A percentile compares a stretch with the other conserved stretches of the same genome.
Conservation (phyloP, 2,113 vertebrate species). For the Tursiops truncatus region DNA sequence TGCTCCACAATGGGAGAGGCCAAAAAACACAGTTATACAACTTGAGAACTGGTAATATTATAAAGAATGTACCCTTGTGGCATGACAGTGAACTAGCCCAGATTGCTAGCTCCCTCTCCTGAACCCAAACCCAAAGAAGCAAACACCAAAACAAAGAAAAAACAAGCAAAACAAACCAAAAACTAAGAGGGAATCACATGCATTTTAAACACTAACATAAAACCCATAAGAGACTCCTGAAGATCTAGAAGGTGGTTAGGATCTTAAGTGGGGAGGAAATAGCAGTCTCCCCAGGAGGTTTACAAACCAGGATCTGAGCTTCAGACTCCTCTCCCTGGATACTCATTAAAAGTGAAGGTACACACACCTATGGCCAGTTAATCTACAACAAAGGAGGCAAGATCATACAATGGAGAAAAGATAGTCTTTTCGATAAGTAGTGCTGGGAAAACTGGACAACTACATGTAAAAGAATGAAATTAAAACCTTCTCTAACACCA, state of each 20-base stretch:
- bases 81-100: not conserved
- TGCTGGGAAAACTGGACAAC: no score
- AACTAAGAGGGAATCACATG: not conserved
- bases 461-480: no score
- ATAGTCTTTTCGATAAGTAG: no score
- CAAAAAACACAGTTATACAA: not conserved
- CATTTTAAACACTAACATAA: not conserved
- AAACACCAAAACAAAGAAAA: not conserved
- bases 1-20: no score
- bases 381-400: no score
- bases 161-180: not conserved
- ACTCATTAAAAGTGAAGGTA: not conserved
- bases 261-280: not conserved
- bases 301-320: not conserved
- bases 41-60: not conserved
- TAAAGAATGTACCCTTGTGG: not conserved
- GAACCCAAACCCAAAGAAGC: not conserved
- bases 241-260: not conserved
- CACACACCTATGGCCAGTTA: no score
- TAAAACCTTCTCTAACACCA: no score
- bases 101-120: not conserved
- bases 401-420: no score
- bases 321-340: not conserved
- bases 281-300: not conserved
- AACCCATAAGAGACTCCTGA: not conserved